A percentile compares a stretch with the other conserved stretches of the same genome.
These are phyloP conservation scores for Coluber constrictor DNA, from an alignment of 2,797 vertebrate genomes.

Conservation along the genomic window DNA sequence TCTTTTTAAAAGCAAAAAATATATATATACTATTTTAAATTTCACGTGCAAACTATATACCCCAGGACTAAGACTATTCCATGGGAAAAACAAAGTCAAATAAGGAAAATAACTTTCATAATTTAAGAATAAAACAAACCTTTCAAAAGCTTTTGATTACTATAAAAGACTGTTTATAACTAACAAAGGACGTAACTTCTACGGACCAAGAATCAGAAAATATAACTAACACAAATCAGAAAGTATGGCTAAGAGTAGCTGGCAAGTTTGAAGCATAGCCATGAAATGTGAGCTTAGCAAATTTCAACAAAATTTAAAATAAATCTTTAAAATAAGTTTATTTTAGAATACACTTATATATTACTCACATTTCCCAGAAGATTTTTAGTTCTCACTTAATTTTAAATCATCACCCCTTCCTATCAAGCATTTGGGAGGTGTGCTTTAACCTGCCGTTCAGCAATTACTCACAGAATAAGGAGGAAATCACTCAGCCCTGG, in stretches of 20 bases:
- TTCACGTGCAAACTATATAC: slow-evolving; percentile 12
- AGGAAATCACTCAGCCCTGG: slow-evolving; percentile 27
- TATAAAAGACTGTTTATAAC: neutral
- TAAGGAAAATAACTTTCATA: neutral
- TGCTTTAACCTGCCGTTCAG: slow-evolving; percentile 21
- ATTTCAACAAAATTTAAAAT: neutral
- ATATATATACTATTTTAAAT: slow-evolving; percentile 24
- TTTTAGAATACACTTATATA: neutral
- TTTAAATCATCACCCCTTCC: fast-evolving
- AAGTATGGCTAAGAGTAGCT: neutral
- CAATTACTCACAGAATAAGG: slow-evolving; percentile 2
- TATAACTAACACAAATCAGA: neutral
- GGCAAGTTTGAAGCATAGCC: neutral
- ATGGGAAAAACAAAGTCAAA: slow-evolving; percentile 17
- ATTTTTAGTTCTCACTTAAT: neutral
- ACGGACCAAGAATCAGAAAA: neutral
- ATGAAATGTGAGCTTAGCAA: neutral
- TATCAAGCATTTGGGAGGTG: slow-evolving; percentile 19
- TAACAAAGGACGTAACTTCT: neutral
- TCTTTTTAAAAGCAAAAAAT: slow-evolving; percentile 29
- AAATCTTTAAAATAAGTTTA: neutral
- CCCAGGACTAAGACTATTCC: slow-evolving; percentile 28
- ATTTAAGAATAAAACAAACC: neutral
- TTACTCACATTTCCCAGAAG: neutral
- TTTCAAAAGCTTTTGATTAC: neutral